Percentiles rank a stretch among this genome's conserved stretches.
Conservation (phyloP, 2,888 invertebrate species). For the Agriopis marginaria region DNA sequence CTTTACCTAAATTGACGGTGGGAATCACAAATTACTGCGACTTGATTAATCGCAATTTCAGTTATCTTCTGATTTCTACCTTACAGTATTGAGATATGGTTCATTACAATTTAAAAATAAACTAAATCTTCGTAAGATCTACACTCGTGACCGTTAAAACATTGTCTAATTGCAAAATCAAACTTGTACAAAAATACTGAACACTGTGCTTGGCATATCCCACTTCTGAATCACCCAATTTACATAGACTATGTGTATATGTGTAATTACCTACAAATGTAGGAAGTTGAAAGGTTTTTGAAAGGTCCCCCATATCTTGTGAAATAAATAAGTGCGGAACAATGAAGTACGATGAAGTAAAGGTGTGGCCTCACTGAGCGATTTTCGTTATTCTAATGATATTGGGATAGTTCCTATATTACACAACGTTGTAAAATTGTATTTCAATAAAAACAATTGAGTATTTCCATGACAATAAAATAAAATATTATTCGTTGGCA, state of each 20-base stretch:
- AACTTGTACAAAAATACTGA: background rate
- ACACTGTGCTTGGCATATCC: slow-evolving; percentile 1
- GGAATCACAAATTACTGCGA: background rate
- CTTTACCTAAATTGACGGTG: too few relatives aligned
- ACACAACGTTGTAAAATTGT: slow-evolving; percentile 10
- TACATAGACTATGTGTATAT: slow-evolving; percentile 55
- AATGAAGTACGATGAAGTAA: slow-evolving; percentile 21
- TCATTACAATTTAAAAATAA: background rate
- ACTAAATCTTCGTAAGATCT: background rate
- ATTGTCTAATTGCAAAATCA: background rate
- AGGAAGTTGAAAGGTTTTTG: slow-evolving; percentile 55
- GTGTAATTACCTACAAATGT: slow-evolving; percentile 67
- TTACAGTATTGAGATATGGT: background rate
- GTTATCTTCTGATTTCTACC: too few relatives aligned
- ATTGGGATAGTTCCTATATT: slow-evolving; percentile 16
- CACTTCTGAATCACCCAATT: slow-evolving; percentile 15
- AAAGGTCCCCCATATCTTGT: slow-evolving; percentile 48
- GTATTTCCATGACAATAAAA: slow-evolving; percentile 44
- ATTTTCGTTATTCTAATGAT: slow-evolving; percentile 15
- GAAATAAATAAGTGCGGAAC: slow-evolving; percentile 38
- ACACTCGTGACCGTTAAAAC: background rate
- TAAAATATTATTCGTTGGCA: background rate
- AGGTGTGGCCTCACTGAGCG: slow-evolving; percentile 43
- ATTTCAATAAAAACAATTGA: slow-evolving; percentile 23
- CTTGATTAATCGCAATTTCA: background rate